Evolutionary conservation across 2,797 vertebrate genomes (phyloP), one percentile per base, ranked within the genome.

Genomic region (Myotis planiceps): DNA sequence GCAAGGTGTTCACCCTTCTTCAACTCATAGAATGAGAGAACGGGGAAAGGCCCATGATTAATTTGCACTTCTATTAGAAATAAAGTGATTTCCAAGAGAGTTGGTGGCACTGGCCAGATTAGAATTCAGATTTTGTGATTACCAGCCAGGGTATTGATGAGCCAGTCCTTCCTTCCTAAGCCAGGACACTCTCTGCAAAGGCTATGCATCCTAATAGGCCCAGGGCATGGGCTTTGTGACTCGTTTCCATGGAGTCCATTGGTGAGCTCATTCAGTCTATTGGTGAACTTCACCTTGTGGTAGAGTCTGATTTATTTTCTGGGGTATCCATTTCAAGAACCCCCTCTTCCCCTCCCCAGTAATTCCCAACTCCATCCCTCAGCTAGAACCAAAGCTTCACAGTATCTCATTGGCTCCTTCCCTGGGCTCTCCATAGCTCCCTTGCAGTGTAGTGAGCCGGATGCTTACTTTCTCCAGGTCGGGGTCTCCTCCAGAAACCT

Each of bases 211-310:
- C 29, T 42, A 4, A 37, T 25, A 10, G 23, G 1, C 21, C 9
- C n/a, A 42, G 3, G 5, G 12, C 7, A 21, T 15, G 3, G 16
- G 3, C 34, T 71, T 58, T 42, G 39, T 15, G 53, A 32, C 2
- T 3, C 0, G 1, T 39, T 9, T 2, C 8, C 3, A 9, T 0
- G 45, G 37, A 53, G 53, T 42, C 1, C 21, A 23, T 81, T 75
- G 55, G 3, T 14, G 63, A 88, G 78, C 13, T 29, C 47, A 37
- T 69, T 9, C n/a, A 25, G 6, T 74, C 34, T 27, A 23, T 15
- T 37, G 0, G 0, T 14, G 39, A 39, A 34, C 13, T n/a, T 47
- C 16, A 21, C 29, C 12, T 39, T 27, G 15, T 10, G 5, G 51
- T 4, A 3, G 25, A 32, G 8, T 39, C 2, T 63, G 10, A 2